phyloP scores from a whole-genome alignment of 2,113 vertebrate genomes.

The Centropristis striata region DNA sequence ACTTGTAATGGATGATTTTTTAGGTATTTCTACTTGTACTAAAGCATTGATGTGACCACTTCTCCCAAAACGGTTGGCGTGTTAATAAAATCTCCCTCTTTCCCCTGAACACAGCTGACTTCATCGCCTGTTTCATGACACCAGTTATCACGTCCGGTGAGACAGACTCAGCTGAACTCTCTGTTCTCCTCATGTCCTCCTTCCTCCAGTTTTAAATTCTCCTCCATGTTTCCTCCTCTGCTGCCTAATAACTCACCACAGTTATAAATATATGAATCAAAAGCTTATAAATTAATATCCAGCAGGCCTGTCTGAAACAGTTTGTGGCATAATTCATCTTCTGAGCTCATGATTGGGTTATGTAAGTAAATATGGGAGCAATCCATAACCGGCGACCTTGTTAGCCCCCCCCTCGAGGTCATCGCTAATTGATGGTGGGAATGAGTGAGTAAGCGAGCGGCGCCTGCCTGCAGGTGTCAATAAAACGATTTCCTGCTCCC shows the following conservation, averaged over 20 bases:
- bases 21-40: too few relatives aligned
- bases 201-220: slow-evolving; percentile 49
- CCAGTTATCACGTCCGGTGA: neutral
- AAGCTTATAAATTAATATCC: slow-evolving; percentile 60
- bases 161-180: neutral
- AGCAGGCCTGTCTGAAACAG: slow-evolving; percentile 59
- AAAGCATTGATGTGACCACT: too few relatives aligned
- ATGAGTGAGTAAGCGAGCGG: slow-evolving; percentile 8
- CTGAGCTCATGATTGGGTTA: slow-evolving; percentile 58
- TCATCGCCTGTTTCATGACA: neutral
- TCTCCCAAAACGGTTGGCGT: too few relatives aligned
- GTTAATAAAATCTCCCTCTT: neutral
- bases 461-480: slow-evolving; percentile 11
- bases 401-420: slow-evolving; percentile 45
- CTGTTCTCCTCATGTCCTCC: slow-evolving; percentile 3
- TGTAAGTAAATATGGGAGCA: slow-evolving; percentile 55
- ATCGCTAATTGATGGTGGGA: slow-evolving; percentile 46
- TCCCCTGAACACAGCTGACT: neutral
- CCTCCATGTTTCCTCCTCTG: slow-evolving; percentile 38
- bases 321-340: slow-evolving; percentile 62
- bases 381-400: slow-evolving; percentile 62
- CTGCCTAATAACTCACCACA: slow-evolving; percentile 57
- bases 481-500: slow-evolving; percentile 26
- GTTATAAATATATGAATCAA: slow-evolving; percentile 64
- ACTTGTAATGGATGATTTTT: too few relatives aligned